These are phyloP conservation scores for Istiophorus platypterus DNA, from an alignment of 2,113 vertebrate genomes.

Conservation along the genomic window DNA sequence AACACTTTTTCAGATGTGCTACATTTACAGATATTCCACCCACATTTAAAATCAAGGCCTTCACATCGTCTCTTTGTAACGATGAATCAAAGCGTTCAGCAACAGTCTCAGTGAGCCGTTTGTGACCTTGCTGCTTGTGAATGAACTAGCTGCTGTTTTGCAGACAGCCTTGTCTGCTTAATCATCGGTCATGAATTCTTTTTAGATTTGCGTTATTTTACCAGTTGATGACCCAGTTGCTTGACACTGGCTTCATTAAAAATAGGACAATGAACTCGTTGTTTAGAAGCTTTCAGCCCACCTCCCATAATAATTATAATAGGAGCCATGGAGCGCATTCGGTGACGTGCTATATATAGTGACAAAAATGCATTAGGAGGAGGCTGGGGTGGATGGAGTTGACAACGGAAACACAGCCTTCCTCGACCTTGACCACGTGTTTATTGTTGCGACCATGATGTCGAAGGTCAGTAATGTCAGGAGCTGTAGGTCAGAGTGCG, in stretches of 20 bases:
- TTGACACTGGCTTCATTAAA: not conserved
- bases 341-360: not conserved
- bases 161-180: not conserved
- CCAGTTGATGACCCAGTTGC: conserved; percentile 9
- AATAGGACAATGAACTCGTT: not conserved
- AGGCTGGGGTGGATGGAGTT: no score
- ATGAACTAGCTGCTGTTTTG: not conserved
- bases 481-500: not conserved
- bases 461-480: not conserved
- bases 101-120: not conserved
- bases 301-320: not conserved
- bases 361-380: not conserved
- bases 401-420: no score
- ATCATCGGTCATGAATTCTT: conserved; percentile 5
- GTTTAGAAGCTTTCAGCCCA: not conserved
- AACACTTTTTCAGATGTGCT: not conserved
- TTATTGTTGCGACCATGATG: no score
- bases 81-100: not conserved
- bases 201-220: not conserved
- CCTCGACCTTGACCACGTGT: not conserved
- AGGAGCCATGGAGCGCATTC: not conserved
- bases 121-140: conserved; percentile 1
- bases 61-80: not conserved
- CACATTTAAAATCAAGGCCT: not conserved
- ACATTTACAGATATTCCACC: not conserved